Evolutionary conservation across 2,797 vertebrate genomes (phyloP), one percentile per base, ranked within the genome.

Genomic region (Labeo calbasu): DNA sequence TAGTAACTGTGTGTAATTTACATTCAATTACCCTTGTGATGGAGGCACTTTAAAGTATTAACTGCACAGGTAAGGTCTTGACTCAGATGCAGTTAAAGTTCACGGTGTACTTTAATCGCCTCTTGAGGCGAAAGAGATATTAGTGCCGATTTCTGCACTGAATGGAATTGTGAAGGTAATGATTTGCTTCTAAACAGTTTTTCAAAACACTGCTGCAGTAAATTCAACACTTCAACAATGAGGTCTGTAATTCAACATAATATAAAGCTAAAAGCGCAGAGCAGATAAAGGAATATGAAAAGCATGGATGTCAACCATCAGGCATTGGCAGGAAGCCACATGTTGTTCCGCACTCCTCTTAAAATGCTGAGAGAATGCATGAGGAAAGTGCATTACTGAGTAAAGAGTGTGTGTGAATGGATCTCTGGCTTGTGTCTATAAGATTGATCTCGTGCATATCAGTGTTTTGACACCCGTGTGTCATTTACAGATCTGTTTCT

Each of bases 391-490:
- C 57, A 84, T 84, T 83, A 84, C 59, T 32, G 15, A 77, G 81
- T 79, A 66, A 82, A 63, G 69, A 48, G 78, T 85, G 80, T 85
- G 71, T 75, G 76, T 84, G 82, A 78, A 78, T 59, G 86, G 77
- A 83, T 86, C 77, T 83, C 84, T 89, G 85, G 48, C 2, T 81
- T 69, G 75, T 87, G 78, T 88, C 88, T 85, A 25, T 59, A 23
- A 78, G 82, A 83, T 32, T 80, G 79, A 80, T 84, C 55, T 84
- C 70, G 63, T 70, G 77, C 50, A 36, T 51, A 59, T 65, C 82
- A 76, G 53, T 71, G 85, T 86, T 90, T 84, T 82, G 69, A 87
- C 81, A 82, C 25, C n/a, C 15, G 19, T 32, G n/a, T 82, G 57
- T 82, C 59, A 17, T 61, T 17, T 51, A 40, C 21, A 65, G 81